These are phyloP conservation scores for Tetraodon nigroviridis DNA, from an alignment of 2,113 vertebrate genomes.

Conservation along the genomic window DNA sequence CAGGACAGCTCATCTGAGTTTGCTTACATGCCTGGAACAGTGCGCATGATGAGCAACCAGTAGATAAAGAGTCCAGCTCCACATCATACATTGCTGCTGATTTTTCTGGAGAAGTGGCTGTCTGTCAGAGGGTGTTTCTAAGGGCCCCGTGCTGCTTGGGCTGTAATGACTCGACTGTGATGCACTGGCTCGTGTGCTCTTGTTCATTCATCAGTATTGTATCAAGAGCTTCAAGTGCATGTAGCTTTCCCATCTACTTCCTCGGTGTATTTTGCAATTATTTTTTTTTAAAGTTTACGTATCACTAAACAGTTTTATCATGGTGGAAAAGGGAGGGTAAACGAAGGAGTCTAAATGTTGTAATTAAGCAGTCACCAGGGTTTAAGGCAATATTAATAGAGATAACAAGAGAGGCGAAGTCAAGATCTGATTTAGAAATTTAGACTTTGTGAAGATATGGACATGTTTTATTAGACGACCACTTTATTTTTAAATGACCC, in stretches of 20 bases:
- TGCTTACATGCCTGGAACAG: conserved; percentile 47
- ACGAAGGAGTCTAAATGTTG: conserved; percentile 72
- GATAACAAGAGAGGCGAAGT: conserved; percentile 57
- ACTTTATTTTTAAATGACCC: conserved; percentile 13
- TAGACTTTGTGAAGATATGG: conserved; percentile 43
- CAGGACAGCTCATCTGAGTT: conserved; percentile 53
- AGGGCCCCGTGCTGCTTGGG: conserved; percentile 23
- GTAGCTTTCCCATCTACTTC: conserved; percentile 14
- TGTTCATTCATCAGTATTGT: conserved; percentile 51
- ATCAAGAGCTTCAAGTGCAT: conserved; percentile 17
- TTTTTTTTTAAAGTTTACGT: conserved; percentile 42
- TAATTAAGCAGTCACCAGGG: conserved; percentile 76
- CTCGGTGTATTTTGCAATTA: conserved; percentile 30
- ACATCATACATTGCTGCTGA: conserved; percentile 55
- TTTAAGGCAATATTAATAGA: conserved; percentile 74
- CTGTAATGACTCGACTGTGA: conserved; percentile 22
- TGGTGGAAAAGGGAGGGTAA: conserved; percentile 57
- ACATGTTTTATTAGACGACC: conserved; percentile 44
- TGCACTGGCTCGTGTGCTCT: neutral
- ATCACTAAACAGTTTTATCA: conserved; percentile 55
- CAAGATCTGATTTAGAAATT: conserved; percentile 55
- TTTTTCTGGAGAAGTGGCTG: conserved; percentile 39
- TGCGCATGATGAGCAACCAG: conserved; percentile 51
- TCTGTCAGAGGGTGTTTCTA: conserved; percentile 36
- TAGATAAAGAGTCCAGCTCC: conserved; percentile 54